These are phyloP conservation scores for Ommatoiulus sabulosus DNA, from an alignment of 2,888 invertebrate species.

Conservation along the genomic window DNA sequence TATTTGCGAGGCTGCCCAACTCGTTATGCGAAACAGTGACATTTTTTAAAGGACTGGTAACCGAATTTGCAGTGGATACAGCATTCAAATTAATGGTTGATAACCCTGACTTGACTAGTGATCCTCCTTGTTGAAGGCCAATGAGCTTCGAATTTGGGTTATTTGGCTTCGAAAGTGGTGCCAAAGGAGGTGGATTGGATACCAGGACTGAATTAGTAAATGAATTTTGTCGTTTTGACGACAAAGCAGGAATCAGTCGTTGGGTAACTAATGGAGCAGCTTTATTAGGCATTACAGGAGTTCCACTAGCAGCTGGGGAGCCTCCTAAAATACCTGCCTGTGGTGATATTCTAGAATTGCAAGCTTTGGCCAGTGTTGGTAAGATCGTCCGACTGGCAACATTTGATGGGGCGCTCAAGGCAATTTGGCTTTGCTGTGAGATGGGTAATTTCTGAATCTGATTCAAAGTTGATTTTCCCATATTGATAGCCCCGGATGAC, in stretches of 20 bases:
- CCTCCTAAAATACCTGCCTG: too few relatives aligned
- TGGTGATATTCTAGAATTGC: not conserved
- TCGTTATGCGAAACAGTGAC: not conserved
- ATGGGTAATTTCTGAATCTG: not conserved
- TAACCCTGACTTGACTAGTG: not conserved
- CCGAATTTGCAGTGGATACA: not conserved
- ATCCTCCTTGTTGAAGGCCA: not conserved
- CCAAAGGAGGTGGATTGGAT: slow-evolving; percentile 18
- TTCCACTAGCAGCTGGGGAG: not conserved
- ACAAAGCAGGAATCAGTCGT: slow-evolving; percentile 45
- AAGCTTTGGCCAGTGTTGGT: not conserved
- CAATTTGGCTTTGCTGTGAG: not conserved
- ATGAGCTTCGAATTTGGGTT: not conserved
- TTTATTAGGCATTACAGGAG: not conserved
- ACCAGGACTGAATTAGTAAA: not conserved
- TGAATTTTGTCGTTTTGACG: slow-evolving; percentile 16
- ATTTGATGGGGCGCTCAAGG: not conserved
- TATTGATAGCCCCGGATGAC: not conserved
- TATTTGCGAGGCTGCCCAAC: not conserved
- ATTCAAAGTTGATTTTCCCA: not conserved
- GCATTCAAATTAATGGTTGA: not conserved
- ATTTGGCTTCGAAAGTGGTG: not conserved
- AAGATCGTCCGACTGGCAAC: not conserved
- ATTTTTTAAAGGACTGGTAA: not conserved
- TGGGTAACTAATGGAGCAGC: not conserved